Conservation (phyloP, 2,797 vertebrate genomes). For the Scolopax bukidnonensis region DNA sequence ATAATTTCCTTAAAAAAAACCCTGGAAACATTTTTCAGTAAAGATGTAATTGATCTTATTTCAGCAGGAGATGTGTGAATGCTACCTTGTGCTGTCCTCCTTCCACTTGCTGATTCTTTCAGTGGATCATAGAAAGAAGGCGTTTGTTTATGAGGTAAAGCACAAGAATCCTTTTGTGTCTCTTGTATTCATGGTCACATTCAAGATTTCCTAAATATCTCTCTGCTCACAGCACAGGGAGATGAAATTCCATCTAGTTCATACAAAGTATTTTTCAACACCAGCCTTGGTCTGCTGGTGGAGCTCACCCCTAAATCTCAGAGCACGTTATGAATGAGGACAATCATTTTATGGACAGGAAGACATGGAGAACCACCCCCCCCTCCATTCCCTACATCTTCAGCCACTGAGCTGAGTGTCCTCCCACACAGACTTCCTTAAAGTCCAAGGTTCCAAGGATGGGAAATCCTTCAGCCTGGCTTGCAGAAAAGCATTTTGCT, state of each 20-base stretch:
- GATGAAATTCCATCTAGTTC: neutral
- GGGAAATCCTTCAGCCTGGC: neutral
- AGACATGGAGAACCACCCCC: neutral
- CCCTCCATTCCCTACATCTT: neutral
- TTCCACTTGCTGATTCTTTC: slow-evolving; percentile 85
- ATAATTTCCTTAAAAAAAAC: neutral
- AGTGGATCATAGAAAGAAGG: slow-evolving; percentile 76
- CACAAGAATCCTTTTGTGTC: neutral
- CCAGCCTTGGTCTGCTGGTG: neutral
- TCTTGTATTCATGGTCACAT: neutral
- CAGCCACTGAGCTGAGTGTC: neutral
- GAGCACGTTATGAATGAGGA: neutral
- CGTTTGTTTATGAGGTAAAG: slow-evolving; percentile 84
- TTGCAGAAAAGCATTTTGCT: neutral
- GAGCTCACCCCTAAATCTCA: neutral
- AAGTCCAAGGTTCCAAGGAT: neutral
- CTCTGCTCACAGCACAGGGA: neutral
- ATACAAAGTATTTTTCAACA: neutral
- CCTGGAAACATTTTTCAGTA: neutral
- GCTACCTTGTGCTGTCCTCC: slow-evolving; percentile 84
- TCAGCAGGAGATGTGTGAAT: slow-evolving; percentile 78
- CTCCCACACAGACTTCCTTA: neutral
- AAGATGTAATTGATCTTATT: neutral
- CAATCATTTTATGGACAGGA: neutral
- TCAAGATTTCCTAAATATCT: neutral